phyloP scores from a whole-genome alignment of 2,888 invertebrate species.

The Drosophila multiciliata region DNA sequence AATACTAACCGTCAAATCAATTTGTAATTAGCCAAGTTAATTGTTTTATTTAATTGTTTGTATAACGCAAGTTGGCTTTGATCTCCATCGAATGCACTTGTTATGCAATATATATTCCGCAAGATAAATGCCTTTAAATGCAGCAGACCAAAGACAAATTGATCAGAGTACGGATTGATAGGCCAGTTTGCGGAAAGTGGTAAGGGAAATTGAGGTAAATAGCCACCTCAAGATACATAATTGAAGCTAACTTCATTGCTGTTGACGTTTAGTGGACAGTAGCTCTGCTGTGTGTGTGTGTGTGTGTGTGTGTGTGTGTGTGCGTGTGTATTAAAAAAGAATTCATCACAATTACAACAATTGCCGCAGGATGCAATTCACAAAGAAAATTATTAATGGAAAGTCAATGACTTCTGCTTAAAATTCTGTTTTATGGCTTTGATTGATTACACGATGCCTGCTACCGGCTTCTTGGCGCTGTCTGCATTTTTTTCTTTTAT shows the following conservation, averaged over 20 bases:
- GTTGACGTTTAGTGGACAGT: slow-evolving; percentile 47
- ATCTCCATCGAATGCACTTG: slow-evolving; percentile 27
- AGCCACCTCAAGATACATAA: slow-evolving; percentile 54
- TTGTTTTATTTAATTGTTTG: slow-evolving; percentile 19
- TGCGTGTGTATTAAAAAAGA: slow-evolving; percentile 64
- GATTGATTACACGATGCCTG: slow-evolving; percentile 73
- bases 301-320: slow-evolving; percentile 9
- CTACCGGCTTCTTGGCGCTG: slow-evolving; percentile 24
- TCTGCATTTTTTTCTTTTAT: background rate
- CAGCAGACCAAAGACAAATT: slow-evolving; percentile 60
- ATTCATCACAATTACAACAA: slow-evolving; percentile 82
- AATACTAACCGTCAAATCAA: slow-evolving; percentile 26
- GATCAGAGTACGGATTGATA: slow-evolving; percentile 50
- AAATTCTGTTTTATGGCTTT: slow-evolving; percentile 71
- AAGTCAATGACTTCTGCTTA: slow-evolving; percentile 82
- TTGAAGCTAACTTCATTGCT: slow-evolving; percentile 65
- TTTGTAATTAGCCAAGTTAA: slow-evolving; percentile 10
- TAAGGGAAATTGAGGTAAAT: slow-evolving; percentile 29
- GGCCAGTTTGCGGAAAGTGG: slow-evolving; percentile 44
- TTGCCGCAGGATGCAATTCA: slow-evolving; percentile 79
- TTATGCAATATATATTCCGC: slow-evolving; percentile 42
- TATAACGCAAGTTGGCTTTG: slow-evolving; percentile 2
- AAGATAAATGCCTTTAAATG: slow-evolving; percentile 63
- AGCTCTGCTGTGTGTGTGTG: slow-evolving; percentile 32
- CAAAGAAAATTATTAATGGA: slow-evolving; percentile 82